Evolutionary conservation across 2,797 vertebrate genomes (phyloP).

Genomic region (Melanotaenia boesemani): DNA sequence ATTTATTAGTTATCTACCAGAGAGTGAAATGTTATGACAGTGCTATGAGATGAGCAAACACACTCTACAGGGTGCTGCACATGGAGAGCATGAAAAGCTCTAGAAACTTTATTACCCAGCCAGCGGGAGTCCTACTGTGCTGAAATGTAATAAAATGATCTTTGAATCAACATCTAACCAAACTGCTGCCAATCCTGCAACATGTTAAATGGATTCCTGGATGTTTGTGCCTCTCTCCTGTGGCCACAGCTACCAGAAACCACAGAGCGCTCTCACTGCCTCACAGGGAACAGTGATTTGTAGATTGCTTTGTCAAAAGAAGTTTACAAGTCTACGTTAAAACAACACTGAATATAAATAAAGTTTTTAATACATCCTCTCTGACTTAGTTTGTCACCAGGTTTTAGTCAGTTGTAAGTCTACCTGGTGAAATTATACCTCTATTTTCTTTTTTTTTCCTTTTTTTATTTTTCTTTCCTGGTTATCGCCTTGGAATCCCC

Average conservation of each 20-base stretch:
- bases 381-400: background rate
- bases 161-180: background rate
- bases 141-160: conserved; percentile 8
- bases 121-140: conserved; percentile 19
- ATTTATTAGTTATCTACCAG: background rate
- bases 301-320: background rate
- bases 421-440: background rate
- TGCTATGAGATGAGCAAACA: conserved; percentile 1
- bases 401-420: background rate
- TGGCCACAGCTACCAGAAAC: background rate
- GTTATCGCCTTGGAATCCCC: background rate
- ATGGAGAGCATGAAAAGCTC: conserved; percentile 21
- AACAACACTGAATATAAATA: background rate
- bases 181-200: background rate
- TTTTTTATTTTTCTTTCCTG: background rate
- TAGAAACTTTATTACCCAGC: background rate
- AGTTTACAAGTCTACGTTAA: background rate
- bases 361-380: background rate
- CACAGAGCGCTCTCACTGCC: background rate
- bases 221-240: background rate
- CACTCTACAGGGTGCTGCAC: conserved; percentile 9
- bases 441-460: too few relatives aligned
- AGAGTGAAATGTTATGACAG: conserved; percentile 5
- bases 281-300: background rate
- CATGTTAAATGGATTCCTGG: background rate